Conservation (phyloP, 2,113 vertebrate genomes). For the Damaliscus lunatus region DNA sequence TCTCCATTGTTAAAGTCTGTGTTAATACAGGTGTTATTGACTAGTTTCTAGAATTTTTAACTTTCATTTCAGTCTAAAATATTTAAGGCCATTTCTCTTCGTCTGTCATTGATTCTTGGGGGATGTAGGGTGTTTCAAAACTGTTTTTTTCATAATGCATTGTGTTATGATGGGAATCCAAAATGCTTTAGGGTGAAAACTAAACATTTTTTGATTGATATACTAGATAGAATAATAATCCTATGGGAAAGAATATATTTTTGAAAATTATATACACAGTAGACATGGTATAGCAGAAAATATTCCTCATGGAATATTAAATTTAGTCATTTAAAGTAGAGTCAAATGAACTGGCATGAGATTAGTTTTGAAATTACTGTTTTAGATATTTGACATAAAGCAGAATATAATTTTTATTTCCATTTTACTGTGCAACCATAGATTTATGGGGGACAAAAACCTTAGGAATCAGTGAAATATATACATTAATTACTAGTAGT, state of each 20-base stretch:
- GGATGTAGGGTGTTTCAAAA: background rate
- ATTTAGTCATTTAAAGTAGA: background rate
- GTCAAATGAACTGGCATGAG: background rate
- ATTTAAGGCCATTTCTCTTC: background rate
- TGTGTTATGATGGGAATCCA: background rate
- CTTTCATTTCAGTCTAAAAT: background rate
- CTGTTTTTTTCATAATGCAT: background rate
- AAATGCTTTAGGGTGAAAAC: background rate
- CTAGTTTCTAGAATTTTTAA: slow-evolving; percentile 19
- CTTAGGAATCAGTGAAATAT: background rate
- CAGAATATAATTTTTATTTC: slow-evolving; percentile 8
- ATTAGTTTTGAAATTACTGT: background rate
- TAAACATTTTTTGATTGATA: background rate
- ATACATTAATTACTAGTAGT: background rate
- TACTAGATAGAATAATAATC: background rate
- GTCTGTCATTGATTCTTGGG: background rate
- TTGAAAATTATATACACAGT: background rate
- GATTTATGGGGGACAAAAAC: background rate
- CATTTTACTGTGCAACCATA: background rate
- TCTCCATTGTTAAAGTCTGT: background rate
- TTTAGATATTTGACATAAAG: background rate
- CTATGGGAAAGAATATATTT: background rate
- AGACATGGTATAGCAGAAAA: background rate
- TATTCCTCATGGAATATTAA: background rate
- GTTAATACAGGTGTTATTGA: background rate